Base-by-base conservation (phyloP, 2,113 vertebrate species). In the Colaptes auratus region DNA sequence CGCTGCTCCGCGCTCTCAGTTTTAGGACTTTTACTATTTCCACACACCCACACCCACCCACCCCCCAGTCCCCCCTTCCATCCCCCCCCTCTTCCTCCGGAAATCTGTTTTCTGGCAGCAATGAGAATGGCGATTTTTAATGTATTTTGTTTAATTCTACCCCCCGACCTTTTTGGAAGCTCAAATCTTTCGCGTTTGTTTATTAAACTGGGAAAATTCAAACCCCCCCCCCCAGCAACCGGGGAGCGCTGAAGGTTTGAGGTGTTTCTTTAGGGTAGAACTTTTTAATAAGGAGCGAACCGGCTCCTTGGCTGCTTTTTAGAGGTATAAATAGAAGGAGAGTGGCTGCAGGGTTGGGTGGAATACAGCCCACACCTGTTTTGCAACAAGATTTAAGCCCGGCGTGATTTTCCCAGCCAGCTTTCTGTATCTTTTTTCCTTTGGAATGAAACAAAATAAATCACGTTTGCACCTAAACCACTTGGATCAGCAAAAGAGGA, bases 31-130 rank as follows among this genome's bases (percentile, higher is more conserved):
- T 33, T 50, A 17, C 7, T 36, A 12, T 39, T 66, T 25, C 53
- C 53, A 27, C 25, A 53, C 27, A 27, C 13, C 25, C 53, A 27
- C 27, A 25, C 53, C 25, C 24, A 39, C 36, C 36, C 4, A 6
- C 8, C 11, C 11, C 20, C 17, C 46, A 28, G 14, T 30, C 15
- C 20, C 23, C 46, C n/a, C 27, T 30, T 16, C 55, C 27, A 56
- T 15, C 36, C 18, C 35, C 8, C 16, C 13, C 15, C 12, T n/a
- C 11, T 36, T 12, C 14, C 44, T 96, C 71, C 78, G 46, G 89
- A 95, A 95, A 97, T 97, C 97, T 97, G 97, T 95, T 97, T 97
- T 96, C 93, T 97, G 97, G 97, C 93, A 96, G 95, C 77, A 42
- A 74, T 89, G 94, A 97, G 31, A 92, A 90, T 7, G 42, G 27